Conservation (phyloP, 2,888 invertebrate genomes). For the Ramazzottius varieornatus region DNA sequence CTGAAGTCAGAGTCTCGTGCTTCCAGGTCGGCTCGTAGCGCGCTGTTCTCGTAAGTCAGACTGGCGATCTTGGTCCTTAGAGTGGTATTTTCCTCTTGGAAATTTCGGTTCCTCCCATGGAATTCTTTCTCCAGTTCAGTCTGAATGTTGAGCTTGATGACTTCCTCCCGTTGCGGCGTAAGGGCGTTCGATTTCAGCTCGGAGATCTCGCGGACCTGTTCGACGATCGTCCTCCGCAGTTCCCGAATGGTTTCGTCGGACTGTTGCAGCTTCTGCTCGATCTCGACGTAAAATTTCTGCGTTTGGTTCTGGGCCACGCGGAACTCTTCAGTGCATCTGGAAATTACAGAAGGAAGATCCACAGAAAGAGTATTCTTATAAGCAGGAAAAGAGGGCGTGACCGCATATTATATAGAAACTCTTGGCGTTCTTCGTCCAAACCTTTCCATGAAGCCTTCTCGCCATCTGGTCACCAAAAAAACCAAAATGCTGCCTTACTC, state of each 20-base stretch:
- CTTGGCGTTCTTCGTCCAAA: neutral
- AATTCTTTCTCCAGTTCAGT: neutral
- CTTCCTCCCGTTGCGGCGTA: neutral
- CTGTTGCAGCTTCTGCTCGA: neutral
- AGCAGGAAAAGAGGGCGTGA: too few relatives aligned
- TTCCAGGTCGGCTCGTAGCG: neutral
- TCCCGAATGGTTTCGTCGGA: neutral
- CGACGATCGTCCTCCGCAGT: neutral
- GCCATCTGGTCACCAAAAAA: neutral
- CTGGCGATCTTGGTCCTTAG: neutral
- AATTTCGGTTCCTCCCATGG: neutral
- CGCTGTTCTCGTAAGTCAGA: neutral
- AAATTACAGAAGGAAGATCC: neutral
- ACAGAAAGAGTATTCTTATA: neutral
- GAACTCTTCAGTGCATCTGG: neutral
- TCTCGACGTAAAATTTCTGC: neutral
- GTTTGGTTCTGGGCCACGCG: neutral
- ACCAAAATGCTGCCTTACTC: neutral
- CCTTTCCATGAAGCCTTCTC: neutral
- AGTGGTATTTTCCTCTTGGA: neutral
- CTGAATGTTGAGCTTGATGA: neutral
- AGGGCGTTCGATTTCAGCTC: neutral
- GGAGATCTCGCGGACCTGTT: neutral
- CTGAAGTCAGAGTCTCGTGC: neutral
- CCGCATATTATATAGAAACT: neutral